These are phyloP conservation scores for Protodeltote pygarga DNA, from an alignment of 2,888 invertebrate genomes.

Conservation along the genomic window DNA sequence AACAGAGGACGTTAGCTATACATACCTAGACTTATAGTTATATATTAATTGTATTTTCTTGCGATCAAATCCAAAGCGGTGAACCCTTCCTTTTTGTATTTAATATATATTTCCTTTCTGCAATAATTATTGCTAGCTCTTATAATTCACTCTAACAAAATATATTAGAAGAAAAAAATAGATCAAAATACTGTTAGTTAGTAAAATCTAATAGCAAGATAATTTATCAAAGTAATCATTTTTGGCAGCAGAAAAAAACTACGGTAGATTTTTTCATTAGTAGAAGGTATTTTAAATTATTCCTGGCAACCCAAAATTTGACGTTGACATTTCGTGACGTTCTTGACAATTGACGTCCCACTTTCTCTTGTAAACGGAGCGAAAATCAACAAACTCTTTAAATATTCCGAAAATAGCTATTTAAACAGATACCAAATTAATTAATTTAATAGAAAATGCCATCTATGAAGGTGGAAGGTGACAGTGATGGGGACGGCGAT, in stretches of 20 bases:
- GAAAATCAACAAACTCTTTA: conserved; percentile 45
- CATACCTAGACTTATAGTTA: too few species aligned
- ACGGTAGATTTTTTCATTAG: not conserved
- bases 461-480: conserved; percentile 89
- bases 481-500: conserved; percentile 88
- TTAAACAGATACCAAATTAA: not conserved
- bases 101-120: too few species aligned
- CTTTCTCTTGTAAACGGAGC: conserved; percentile 52
- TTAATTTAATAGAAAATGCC: conserved; percentile 80
- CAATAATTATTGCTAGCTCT: too few species aligned
- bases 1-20: too few species aligned
- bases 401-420: not conserved
- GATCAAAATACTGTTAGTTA: too few species aligned
- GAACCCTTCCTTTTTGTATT: too few species aligned
- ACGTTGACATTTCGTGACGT: conserved; percentile 31
- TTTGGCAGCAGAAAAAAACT: not conserved
- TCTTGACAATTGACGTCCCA: conserved; percentile 42
- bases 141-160: too few species aligned
- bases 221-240: too few species aligned
- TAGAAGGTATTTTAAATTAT: not conserved
- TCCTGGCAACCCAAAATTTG: conserved; percentile 17
- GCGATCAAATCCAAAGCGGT: too few species aligned
- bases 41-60: too few species aligned
- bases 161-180: too few species aligned
- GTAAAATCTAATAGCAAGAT: too few species aligned